Evolutionary conservation across 2,888 invertebrate genomes (phyloP).

Genomic region (Apodemia zela): DNA sequence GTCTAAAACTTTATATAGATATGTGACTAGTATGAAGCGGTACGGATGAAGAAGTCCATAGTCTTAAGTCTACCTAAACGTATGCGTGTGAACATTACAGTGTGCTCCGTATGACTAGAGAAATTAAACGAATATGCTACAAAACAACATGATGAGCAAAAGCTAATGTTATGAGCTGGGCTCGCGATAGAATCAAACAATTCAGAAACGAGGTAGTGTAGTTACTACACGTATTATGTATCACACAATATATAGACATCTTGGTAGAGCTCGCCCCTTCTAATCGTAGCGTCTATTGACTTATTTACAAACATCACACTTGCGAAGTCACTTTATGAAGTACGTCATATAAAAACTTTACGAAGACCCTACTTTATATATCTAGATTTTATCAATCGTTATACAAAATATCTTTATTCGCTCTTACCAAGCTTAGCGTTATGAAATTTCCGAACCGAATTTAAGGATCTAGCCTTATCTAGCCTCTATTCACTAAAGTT

Average conservation of each 20-base stretch:
- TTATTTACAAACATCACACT: conserved; percentile 75
- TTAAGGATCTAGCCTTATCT: conserved; percentile 43
- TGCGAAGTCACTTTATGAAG: conserved; percentile 73
- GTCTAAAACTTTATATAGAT: conserved; percentile 49
- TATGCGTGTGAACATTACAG: conserved; percentile 36
- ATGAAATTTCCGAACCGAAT: conserved; percentile 51
- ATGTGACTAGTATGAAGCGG: conserved; percentile 54
- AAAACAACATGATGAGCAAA: conserved; percentile 57
- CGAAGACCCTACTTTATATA: conserved; percentile 61
- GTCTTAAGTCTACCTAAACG: too few relatives aligned
- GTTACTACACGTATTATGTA: conserved; percentile 71
- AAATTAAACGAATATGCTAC: conserved; percentile 44
- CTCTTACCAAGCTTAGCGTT: conserved; percentile 64
- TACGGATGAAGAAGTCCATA: conserved; percentile 46
- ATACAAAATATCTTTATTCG: conserved; percentile 74
- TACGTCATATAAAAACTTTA: conserved; percentile 74
- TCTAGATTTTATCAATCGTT: conserved; percentile 62
- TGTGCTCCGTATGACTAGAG: conserved; percentile 51
- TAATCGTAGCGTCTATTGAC: conserved; percentile 42
- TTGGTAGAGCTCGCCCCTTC: conserved; percentile 37
- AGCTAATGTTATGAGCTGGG: conserved; percentile 61
- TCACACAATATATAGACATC: conserved; percentile 57
- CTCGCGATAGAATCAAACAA: conserved; percentile 56
- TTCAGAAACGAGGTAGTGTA: conserved; percentile 72
- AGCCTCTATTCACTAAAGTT: conserved; percentile 61